Evolutionary conservation across 2,113 vertebrate genomes (phyloP).

Genomic region (Tretioscincus oriximinensis): DNA sequence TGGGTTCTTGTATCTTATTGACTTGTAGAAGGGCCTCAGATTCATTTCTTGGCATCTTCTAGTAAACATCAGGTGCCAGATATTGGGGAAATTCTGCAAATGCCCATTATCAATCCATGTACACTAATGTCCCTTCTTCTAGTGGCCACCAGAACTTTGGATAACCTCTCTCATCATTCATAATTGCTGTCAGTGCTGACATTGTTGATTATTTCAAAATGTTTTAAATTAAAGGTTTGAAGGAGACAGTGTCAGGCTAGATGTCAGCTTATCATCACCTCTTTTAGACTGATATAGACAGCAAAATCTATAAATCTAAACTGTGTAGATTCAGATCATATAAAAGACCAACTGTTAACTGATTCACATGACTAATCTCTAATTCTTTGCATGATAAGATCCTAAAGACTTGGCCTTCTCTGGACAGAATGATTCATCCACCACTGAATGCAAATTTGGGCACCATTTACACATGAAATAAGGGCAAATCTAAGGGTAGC

Average conservation of each 20-base stretch:
- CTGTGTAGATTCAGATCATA: not conserved
- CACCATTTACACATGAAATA: not conserved
- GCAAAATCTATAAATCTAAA: not conserved
- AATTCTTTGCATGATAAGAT: not conserved
- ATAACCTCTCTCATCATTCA: not conserved
- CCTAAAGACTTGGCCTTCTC: not conserved
- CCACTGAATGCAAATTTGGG: not conserved
- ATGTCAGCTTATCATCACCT: not conserved
- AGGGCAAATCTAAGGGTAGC: not conserved
- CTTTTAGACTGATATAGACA: not conserved
- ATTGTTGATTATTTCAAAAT: no score
- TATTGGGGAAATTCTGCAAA: not conserved
- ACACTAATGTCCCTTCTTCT: no score
- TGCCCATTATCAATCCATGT: no score
- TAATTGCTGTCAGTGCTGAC: no score
- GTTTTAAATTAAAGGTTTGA: no score
- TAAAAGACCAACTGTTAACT: not conserved
- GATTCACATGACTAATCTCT: not conserved
- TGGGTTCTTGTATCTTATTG: no score
- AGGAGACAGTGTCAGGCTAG: not conserved
- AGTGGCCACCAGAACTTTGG: no score
- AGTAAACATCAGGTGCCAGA: not conserved
- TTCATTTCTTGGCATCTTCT: not conserved
- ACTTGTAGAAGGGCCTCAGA: not conserved
- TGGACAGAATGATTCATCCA: not conserved